A percentile compares a stretch with the other conserved stretches of the same genome.
Evolutionary conservation across 1,140 invertebrate species (phyloP).

Genomic region (Megathymus violae): DNA sequence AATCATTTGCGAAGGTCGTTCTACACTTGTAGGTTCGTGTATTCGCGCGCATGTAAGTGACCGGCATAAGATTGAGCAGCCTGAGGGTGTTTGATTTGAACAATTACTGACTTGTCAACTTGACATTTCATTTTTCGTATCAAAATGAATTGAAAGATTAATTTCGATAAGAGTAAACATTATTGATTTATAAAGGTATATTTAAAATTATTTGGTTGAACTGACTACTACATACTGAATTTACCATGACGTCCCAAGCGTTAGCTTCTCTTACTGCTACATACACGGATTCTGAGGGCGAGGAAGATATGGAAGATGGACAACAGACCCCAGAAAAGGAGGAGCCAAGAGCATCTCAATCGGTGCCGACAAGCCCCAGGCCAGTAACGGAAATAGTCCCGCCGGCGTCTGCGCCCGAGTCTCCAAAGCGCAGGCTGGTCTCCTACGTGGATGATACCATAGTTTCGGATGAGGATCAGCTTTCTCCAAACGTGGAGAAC

Average conservation of each 20-base stretch:
- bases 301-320: slow-evolving; percentile 88
- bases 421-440: slow-evolving; percentile 85
- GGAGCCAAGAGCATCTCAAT: slow-evolving; percentile 61
- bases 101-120: too few species aligned
- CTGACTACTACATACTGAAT: too few species aligned
- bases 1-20: too few species aligned
- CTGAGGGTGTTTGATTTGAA: too few species aligned
- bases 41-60: too few species aligned
- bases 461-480: slow-evolving; percentile 90
- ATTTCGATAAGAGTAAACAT: too few species aligned
- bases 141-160: too few species aligned
- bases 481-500: slow-evolving; percentile 69
- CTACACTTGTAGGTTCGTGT: too few species aligned
- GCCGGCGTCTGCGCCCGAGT: slow-evolving; percentile 62
- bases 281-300: slow-evolving; percentile 93
- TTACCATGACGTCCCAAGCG: slow-evolving; percentile 84
- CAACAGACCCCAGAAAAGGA: slow-evolving; percentile 80
- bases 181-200: too few species aligned
- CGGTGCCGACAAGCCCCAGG: slow-evolving; percentile 40
- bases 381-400: slow-evolving; percentile 35
- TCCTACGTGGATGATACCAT: slow-evolving; percentile 92
- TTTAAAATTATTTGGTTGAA: too few species aligned
- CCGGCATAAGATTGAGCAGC: too few species aligned
- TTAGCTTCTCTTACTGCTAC: slow-evolving; percentile 91
- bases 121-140: too few species aligned